Evolutionary conservation across 2,113 vertebrate genomes (phyloP), one percentile per base, ranked within the genome.

Genomic region (Uropsilus gracilis): DNA sequence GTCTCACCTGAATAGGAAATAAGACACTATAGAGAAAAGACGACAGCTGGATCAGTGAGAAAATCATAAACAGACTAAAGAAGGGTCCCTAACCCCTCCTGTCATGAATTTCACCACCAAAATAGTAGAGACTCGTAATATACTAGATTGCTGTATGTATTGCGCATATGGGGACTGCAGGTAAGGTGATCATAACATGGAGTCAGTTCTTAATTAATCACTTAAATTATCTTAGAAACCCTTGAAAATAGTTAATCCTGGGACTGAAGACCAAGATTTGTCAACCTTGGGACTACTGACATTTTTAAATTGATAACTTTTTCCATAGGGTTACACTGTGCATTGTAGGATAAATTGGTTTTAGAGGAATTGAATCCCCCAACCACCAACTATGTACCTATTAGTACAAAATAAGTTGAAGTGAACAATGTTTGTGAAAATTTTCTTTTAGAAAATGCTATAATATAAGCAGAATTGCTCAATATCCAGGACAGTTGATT

Each of bases 391-490:
- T n/a, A 86, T 24, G 5, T 72, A 44, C 37, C 73, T 73, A 76
- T 20, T 42, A 50, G 61, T n/a, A 24, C 26, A 63, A 94, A 91
- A 69, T 57, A 63, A n/a, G 17, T 68, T 28, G 12, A 50, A 81
- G 48, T 8, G 5, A 20, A 9, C 63, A 64, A 13, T 46, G 8
- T 46, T 5, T 63, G 16, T 50, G 17, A 37, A 69, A 85, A 96
- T 53, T 50, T 5, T 12, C 39, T 73, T 89, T n/a, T 81, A 39
- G 37, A 91, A 83, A 32, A 5, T 86, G 2, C 37, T 82, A 8
- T 95, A 83, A 78, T 28, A 28, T 14, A 92, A 89, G 63, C 39
- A 89, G 89, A 94, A 90, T 64, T 66, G 26, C n/a, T 88, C 75
- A 75, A 32, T 68, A 90, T 73, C 42, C 26, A 77, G 48, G 68